Conservation (phyloP, 2,888 invertebrate genomes). For the Idaea dimidiata region DNA sequence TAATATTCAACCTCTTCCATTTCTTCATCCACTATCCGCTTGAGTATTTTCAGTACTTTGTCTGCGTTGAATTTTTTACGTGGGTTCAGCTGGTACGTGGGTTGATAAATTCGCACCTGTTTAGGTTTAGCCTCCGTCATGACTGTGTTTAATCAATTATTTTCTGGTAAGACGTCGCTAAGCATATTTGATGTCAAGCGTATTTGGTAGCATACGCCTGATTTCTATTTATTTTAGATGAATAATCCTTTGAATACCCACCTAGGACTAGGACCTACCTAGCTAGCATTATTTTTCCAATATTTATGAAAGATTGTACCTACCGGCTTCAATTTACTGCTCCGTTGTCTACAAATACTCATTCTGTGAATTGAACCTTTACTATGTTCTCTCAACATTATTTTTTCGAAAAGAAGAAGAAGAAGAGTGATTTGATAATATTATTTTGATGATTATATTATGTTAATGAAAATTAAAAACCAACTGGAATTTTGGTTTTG, state of each 20-base stretch:
- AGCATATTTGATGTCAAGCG: not conserved
- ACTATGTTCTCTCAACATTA: conserved; percentile 50
- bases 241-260: not conserved
- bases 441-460: not conserved
- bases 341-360: conserved; percentile 36
- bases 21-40: conserved; percentile 79
- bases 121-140: conserved; percentile 57
- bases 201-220: not conserved
- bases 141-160: conserved; percentile 51
- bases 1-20: conserved; percentile 82
- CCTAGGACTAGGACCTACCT: not conserved
- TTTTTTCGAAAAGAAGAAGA: not conserved
- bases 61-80: conserved; percentile 83
- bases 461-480: not conserved
- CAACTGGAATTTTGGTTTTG: not conserved
- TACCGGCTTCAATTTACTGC: conserved; percentile 48
- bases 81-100: conserved; percentile 84
- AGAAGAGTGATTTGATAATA: not conserved
- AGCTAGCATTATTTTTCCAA: conserved; percentile 2
- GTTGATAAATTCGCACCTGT: conserved; percentile 79
- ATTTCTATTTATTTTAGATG: too few species aligned
- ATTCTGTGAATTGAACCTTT: conserved; percentile 39
- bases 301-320: too few species aligned
- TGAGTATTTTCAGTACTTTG: conserved; percentile 81
- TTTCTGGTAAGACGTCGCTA: not conserved